Conservation (phyloP, 2,797 vertebrate species). For the Tarsius wallacei region DNA sequence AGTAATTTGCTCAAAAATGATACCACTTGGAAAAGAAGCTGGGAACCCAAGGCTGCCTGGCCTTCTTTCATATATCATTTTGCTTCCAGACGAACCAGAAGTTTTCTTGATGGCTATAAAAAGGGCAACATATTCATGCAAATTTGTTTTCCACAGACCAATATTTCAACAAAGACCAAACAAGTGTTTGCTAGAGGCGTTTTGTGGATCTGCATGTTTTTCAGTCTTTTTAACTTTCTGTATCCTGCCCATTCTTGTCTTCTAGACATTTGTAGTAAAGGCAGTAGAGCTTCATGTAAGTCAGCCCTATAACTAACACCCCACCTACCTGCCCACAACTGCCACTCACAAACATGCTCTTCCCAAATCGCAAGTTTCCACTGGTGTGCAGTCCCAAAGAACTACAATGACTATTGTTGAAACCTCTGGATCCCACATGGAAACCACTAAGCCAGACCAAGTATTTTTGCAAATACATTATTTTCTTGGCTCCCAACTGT, state of each 20-base stretch:
- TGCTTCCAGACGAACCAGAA: not conserved
- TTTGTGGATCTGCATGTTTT: not conserved
- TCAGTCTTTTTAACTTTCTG: not conserved
- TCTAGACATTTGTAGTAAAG: not conserved
- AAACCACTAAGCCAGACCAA: not conserved
- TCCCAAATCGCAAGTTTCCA: not conserved
- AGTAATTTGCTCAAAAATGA: not conserved
- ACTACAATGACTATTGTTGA: not conserved
- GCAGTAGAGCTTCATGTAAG: not conserved
- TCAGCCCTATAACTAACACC: not conserved
- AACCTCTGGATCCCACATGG: not conserved
- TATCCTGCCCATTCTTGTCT: not conserved
- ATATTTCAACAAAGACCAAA: conserved; percentile 29
- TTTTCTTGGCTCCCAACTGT: conserved; percentile 22
- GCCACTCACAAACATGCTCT: not conserved
- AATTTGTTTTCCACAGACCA: conserved; percentile 38
- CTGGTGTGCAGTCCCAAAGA: too few relatives aligned
- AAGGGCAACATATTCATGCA: not conserved
- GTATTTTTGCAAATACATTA: not conserved
- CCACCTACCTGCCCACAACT: not conserved
- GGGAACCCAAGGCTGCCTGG: not conserved
- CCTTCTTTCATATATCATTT: not conserved
- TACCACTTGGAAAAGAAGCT: not conserved
- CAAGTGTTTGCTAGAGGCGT: not conserved
- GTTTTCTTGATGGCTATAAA: not conserved